Conservation (phyloP, 2,113 vertebrate genomes). For the Aspiorhynchus laticeps region DNA sequence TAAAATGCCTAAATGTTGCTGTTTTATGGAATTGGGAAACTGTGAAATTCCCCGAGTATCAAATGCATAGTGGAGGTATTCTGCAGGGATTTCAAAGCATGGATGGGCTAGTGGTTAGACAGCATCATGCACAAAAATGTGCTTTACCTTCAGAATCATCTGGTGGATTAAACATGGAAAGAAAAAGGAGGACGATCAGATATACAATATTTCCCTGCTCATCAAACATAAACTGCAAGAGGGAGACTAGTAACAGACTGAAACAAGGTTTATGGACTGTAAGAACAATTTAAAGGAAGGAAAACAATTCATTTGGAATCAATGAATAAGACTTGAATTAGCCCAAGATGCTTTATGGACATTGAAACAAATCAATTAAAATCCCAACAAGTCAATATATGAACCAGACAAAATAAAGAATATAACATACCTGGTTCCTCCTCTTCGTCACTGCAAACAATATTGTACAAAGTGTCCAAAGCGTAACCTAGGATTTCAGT, state of each 20-base stretch:
- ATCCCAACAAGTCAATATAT: background rate
- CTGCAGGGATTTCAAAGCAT: background rate
- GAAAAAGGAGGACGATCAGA: constrained; percentile 77
- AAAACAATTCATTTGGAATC: background rate
- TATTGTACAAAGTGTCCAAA: constrained; percentile 95
- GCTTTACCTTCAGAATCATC: constrained; percentile 98
- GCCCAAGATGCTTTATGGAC: background rate
- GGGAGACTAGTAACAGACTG: background rate
- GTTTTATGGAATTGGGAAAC: background rate
- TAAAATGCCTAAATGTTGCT: background rate
- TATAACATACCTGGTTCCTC: constrained; percentile 88
- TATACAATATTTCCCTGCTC: constrained; percentile 67
- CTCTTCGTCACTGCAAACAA: constrained; percentile 95
- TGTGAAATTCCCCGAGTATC: background rate
- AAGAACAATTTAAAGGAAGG: background rate
- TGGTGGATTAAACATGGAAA: constrained; percentile 84
- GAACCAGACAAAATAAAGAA: background rate
- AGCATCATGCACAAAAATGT: constrained; percentile 72
- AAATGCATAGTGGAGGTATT: background rate
- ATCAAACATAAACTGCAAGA: constrained; percentile 47
- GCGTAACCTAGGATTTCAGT: constrained; percentile 98
- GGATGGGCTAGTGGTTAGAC: constrained; percentile 27
- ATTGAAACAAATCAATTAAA: background rate
- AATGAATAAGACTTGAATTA: background rate
- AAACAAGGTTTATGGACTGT: background rate